Percentiles rank a stretch among this genome's conserved stretches.
Evolutionary conservation across 2,888 invertebrate species (phyloP).

Genomic region (Agrilus biguttatus): DNA sequence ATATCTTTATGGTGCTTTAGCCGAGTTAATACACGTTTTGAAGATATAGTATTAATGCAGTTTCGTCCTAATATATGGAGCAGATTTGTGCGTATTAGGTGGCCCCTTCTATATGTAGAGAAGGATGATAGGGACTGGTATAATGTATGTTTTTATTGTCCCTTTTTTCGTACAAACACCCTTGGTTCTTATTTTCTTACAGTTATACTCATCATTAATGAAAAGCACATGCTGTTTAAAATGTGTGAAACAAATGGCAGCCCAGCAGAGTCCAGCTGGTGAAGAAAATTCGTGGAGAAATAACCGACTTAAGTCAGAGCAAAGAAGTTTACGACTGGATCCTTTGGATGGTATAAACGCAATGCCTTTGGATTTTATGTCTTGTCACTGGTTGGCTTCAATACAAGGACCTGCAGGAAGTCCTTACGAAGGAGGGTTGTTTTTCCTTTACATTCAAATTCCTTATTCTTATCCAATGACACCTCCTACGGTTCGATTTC

Average conservation of each 20-base stretch:
- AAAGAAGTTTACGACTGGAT: slow-evolving; percentile 53
- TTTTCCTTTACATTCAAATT: slow-evolving; percentile 81
- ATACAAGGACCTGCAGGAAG: slow-evolving; percentile 84
- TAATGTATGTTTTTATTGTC: slow-evolving; percentile 33
- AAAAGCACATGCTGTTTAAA: slow-evolving; percentile 74
- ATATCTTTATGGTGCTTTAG: slow-evolving; percentile 81
- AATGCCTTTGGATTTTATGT: slow-evolving; percentile 61
- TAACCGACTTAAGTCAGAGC: slow-evolving; percentile 64
- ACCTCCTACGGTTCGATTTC: slow-evolving; percentile 81
- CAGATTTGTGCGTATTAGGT: slow-evolving; percentile 57
- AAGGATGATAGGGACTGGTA: slow-evolving; percentile 55
- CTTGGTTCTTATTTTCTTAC: slow-evolving; percentile 13
- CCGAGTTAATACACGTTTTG: slow-evolving; percentile 77
- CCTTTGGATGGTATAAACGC: slow-evolving; percentile 80
- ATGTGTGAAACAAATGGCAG: slow-evolving; percentile 75
- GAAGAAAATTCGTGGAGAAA: slow-evolving; percentile 73
- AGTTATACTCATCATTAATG: slow-evolving; percentile 54
- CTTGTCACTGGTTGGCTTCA: slow-evolving; percentile 88
- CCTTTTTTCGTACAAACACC: neutral
- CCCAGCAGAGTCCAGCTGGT: slow-evolving; percentile 49
- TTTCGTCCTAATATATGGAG: slow-evolving; percentile 73
- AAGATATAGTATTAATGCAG: slow-evolving; percentile 55
- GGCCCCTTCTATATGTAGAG: slow-evolving; percentile 70
- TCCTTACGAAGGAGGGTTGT: slow-evolving; percentile 88
- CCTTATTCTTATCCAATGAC: slow-evolving; percentile 81